Evolutionary conservation across 2,888 invertebrate genomes (phyloP).

Genomic region (Polyommatus iphigenia): DNA sequence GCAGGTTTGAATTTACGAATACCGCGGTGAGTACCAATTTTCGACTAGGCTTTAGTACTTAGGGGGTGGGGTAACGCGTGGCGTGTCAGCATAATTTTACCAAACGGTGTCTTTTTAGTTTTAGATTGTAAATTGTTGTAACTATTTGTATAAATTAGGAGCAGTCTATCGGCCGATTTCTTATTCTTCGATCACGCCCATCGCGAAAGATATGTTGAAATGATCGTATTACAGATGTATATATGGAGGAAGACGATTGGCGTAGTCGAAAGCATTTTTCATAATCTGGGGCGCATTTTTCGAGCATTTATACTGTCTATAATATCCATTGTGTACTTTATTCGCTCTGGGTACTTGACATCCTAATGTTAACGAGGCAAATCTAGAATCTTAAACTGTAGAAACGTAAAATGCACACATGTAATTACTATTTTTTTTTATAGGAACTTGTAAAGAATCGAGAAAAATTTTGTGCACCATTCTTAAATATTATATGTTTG

Average conservation of each 20-base stretch:
- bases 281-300: conserved; percentile 27
- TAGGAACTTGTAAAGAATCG: not conserved
- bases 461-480: not conserved
- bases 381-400: not conserved
- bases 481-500: not conserved
- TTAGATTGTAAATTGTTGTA: conserved; percentile 35
- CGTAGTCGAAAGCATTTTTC: conserved; percentile 27
- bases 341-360: conserved; percentile 14
- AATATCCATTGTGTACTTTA: conserved; percentile 21
- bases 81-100: conserved; percentile 39
- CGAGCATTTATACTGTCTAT: conserved; percentile 30
- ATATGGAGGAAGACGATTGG: not conserved
- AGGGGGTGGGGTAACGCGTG: conserved; percentile 52
- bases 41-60: conserved; percentile 62
- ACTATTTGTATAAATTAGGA: conserved; percentile 35
- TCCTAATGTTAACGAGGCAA: not conserved
- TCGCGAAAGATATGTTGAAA: conserved; percentile 11
- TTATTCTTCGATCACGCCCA: conserved; percentile 25
- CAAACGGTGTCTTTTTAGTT: conserved; percentile 37
- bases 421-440: not conserved
- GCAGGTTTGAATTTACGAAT: not conserved
- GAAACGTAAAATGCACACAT: not conserved
- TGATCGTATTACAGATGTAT: conserved; percentile 16
- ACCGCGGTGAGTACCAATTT: conserved; percentile 37
- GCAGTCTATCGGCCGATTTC: conserved; percentile 21